These are phyloP conservation scores for Wiebesia pumilae DNA, from an alignment of 1,140 invertebrate species.

Conservation along the genomic window DNA sequence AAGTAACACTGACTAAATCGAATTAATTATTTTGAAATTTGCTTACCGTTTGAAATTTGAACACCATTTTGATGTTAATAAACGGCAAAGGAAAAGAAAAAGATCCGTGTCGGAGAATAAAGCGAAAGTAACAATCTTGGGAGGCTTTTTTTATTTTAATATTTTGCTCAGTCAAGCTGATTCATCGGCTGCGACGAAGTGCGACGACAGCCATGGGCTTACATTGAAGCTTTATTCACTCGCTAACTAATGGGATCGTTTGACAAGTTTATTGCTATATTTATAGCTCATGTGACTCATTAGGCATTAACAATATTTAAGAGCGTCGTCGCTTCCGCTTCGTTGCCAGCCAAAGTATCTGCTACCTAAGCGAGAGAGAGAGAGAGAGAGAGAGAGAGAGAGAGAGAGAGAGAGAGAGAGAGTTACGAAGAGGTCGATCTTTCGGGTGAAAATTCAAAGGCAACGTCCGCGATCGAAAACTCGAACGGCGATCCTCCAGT, in stretches of 20 bases:
- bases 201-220: neutral
- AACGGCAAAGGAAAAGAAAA: too few relatives aligned
- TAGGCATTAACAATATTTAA: conserved; percentile 16
- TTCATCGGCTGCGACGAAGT: neutral
- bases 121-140: neutral
- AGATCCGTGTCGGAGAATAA: neutral
- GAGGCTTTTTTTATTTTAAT: neutral
- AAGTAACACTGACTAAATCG: too few relatives aligned
- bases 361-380: neutral
- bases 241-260: neutral
- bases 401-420: too few relatives aligned
- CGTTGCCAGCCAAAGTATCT: neutral
- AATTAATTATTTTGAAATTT: too few relatives aligned
- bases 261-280: conserved; percentile 12
- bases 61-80: too few relatives aligned
- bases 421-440: too few relatives aligned
- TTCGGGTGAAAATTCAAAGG: too few relatives aligned
- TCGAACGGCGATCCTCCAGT: too few relatives aligned
- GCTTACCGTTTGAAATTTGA: too few relatives aligned
- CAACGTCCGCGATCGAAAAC: too few relatives aligned
- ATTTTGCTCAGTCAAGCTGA: neutral
- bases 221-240: neutral
- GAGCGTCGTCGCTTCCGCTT: neutral
- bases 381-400: neutral
- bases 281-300: neutral